A percentile compares a stretch with the other conserved stretches of the same genome.
phyloP scores from a whole-genome alignment of 1,140 invertebrate genomes.

The Conus betulinus region DNA sequence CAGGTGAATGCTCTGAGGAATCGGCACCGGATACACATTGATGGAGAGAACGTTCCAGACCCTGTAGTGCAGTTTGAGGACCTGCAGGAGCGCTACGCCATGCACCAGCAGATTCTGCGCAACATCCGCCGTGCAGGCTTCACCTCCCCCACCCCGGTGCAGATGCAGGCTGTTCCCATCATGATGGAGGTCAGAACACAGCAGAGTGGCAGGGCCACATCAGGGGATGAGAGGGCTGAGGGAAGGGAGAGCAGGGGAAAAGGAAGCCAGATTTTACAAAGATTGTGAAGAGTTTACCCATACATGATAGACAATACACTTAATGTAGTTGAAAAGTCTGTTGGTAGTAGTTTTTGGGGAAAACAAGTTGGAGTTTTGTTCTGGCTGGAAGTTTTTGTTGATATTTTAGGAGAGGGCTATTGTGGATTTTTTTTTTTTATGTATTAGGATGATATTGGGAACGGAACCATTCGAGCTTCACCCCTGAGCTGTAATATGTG shows the following conservation, averaged over 20 bases:
- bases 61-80: conserved; percentile 84
- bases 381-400: too few species aligned
- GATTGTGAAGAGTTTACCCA: neutral
- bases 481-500: too few species aligned
- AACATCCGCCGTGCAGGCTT: conserved; percentile 88
- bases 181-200: conserved; percentile 80
- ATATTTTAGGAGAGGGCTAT: too few species aligned
- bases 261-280: neutral
- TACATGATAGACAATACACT: too few species aligned
- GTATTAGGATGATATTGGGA: too few species aligned
- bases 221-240: too few species aligned
- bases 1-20: conserved; percentile 87
- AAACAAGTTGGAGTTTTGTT: too few species aligned
- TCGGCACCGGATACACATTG: conserved; percentile 84
- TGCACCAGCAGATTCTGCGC: conserved; percentile 79
- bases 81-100: conserved; percentile 74
- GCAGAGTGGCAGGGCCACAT: neutral
- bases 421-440: too few species aligned
- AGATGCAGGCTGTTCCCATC: conserved; percentile 94
- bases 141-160: conserved; percentile 90
- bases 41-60: conserved; percentile 85
- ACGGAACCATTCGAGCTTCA: too few species aligned
- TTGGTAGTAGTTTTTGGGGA: too few species aligned
- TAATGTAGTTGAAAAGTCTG: too few species aligned
- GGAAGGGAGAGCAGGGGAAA: neutral